Base-by-base conservation (phyloP, 2,113 vertebrate genomes). In the Recurvirostra avosetta region DNA sequence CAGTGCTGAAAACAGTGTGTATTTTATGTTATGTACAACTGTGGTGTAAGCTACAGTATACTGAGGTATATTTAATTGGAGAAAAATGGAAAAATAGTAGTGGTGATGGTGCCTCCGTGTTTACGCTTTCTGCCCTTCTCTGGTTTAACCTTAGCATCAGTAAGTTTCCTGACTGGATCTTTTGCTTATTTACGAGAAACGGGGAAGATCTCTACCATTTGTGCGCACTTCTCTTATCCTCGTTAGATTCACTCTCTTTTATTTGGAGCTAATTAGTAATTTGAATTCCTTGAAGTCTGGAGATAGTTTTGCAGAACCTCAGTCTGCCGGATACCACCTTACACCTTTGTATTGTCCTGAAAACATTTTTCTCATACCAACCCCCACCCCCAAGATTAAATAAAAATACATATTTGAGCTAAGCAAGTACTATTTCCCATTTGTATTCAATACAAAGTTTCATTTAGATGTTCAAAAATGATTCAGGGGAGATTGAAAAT, bases 41-140 rank as follows among this genome's bases (percentile, higher is more conserved):
- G 22, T 0, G 2, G 4, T 30, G 40, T 40, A 27, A 52, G 30
- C 10, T 61, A 3, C 34, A 10, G 0, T 18, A 0, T 34, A 2
- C 15, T 12, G 43, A 58, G 56, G 53, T 29, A 2, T 26, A 15
- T 59, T 89, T 74, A 50, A 45, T 8, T 56, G 78, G 66, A 47
- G 52, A 26, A 55, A 36, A 82, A 67, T 8, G 6, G 30, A 4
- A 47, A 52, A 43, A 41, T 40, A 8, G 17, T 11, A 1, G 3
- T 40, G 67, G 13, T 34, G 62, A 3, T 26, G 72, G 11, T 16
- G 8, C 27, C 36, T 55, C 74, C 6, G 1, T 25, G 29, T 52
- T 47, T 34, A 1, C 19, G 15, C 23, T 58, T 56, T 41, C 20
- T 56, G 29, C 41, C 36, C 4, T 65, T 16, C 14, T n/a, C 10